These are phyloP conservation scores for Ceriagrion tenellum DNA, from an alignment of 2,888 invertebrate genomes.

Conservation along the genomic window DNA sequence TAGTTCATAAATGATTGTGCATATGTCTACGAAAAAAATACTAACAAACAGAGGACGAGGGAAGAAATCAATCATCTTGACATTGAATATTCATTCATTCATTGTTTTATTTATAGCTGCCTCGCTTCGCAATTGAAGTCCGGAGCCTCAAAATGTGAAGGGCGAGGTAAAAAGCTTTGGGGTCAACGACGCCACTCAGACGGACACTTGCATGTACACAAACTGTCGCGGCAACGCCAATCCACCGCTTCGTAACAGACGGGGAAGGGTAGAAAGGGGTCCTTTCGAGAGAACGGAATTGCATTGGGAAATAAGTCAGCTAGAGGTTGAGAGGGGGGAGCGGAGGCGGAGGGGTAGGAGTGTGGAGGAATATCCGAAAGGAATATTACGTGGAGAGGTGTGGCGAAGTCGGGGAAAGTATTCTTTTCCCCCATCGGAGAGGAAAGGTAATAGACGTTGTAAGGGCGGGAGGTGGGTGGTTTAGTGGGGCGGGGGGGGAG, in stretches of 20 bases:
- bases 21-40: too few species aligned
- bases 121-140: too few species aligned
- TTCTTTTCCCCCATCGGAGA: neutral
- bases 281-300: neutral
- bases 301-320: neutral
- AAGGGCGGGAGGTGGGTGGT: neutral
- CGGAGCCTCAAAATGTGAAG: too few species aligned
- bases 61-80: too few species aligned
- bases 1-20: too few species aligned
- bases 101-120: too few species aligned
- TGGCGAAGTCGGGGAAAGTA: conserved; percentile 32
- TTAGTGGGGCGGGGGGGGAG: neutral
- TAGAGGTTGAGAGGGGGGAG: neutral
- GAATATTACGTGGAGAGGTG: conserved; percentile 32
- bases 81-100: too few species aligned
- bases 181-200: neutral
- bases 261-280: neutral
- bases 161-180: neutral
- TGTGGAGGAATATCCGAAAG: neutral
- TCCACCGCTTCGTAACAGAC: neutral
- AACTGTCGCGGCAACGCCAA: neutral
- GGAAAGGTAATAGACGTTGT: conserved; percentile 32
- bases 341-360: neutral
- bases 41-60: too few species aligned
- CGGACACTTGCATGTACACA: neutral